A percentile compares a stretch with the other conserved stretches of the same genome.
Conservation (phyloP, 1,140 invertebrate species). For the Drosophila mojavensis region DNA sequence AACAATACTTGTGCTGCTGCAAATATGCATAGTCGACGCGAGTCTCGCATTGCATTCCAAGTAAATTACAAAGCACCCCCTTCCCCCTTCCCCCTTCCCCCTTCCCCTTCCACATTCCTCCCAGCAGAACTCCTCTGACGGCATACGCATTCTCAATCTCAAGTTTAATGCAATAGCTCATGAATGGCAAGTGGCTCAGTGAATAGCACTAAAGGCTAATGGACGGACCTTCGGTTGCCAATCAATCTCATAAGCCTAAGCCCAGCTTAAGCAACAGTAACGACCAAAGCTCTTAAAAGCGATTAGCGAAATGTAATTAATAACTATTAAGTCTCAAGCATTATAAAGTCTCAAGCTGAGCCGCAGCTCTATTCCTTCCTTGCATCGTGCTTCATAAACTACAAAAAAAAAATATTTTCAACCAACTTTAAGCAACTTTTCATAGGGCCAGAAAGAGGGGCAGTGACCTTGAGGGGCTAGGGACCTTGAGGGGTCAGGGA, state of each 20-base stretch:
- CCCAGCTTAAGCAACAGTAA: background rate
- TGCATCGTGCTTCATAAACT: too few species aligned
- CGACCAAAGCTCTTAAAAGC: background rate
- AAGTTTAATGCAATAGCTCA: constrained; percentile 16
- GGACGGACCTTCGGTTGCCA: background rate
- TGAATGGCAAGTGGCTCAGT: background rate
- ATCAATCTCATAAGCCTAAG: background rate
- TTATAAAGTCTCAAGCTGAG: too few species aligned
- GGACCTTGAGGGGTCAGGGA: too few species aligned
- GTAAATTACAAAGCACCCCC: constrained; percentile 5
- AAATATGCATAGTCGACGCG: constrained; percentile 23
- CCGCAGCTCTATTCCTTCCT: too few species aligned
- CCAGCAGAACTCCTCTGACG: background rate
- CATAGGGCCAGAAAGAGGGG: too few species aligned
- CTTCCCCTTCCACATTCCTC: background rate
- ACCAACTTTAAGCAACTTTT: too few species aligned
- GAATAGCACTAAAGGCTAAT: background rate
- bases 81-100: background rate
- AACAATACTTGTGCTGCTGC: constrained; percentile 2
- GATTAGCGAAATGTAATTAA: background rate
- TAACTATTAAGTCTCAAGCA: background rate
- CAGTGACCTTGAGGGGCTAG: too few species aligned
- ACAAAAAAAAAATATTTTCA: too few species aligned
- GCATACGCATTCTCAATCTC: constrained; percentile 8
- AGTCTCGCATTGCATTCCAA: constrained; percentile 2